phyloP scores from a whole-genome alignment of 2,888 invertebrate genomes.

The Euspilapteryx auroguttella region DNA sequence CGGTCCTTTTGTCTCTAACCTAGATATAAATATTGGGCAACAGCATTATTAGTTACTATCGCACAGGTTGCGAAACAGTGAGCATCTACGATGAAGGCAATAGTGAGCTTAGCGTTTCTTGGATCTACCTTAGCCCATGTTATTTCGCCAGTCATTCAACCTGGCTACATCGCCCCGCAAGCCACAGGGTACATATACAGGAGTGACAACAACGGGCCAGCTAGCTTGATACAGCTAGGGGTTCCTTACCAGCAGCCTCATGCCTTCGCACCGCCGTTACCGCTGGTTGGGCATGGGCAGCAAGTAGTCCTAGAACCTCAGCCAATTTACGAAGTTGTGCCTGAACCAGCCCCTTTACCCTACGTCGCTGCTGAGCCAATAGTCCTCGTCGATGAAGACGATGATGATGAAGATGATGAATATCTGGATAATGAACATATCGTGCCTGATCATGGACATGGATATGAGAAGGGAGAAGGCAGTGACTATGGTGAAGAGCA shows the following conservation, averaged over 20 bases:
- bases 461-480: conserved; percentile 39
- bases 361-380: conserved; percentile 36
- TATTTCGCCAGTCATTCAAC: conserved; percentile 19
- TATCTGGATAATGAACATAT: conserved; percentile 12
- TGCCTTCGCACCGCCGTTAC: conserved; percentile 24
- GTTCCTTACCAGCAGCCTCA: conserved; percentile 29
- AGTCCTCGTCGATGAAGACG: conserved; percentile 21
- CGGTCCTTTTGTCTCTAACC: conserved; percentile 22
- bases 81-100: conserved; percentile 18
- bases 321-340: conserved; percentile 17
- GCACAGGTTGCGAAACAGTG: conserved; percentile 4
- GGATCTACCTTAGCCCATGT: conserved; percentile 11
- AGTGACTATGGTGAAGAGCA: conserved; percentile 46
- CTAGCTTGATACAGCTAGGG: conserved; percentile 41
- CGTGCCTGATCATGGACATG: conserved; percentile 16
- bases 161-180: conserved; percentile 42
- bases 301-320: conserved; percentile 11
- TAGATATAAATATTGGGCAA: conserved; percentile 56
- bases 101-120: too few species aligned
- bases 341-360: conserved; percentile 31
- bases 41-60: conserved; percentile 20
- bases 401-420: conserved; percentile 12
- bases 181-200: conserved; percentile 59
- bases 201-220: conserved; percentile 48
- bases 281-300: conserved; percentile 19